Base-by-base conservation (phyloP, 2,113 vertebrate species). In the Vicugna pacos region DNA sequence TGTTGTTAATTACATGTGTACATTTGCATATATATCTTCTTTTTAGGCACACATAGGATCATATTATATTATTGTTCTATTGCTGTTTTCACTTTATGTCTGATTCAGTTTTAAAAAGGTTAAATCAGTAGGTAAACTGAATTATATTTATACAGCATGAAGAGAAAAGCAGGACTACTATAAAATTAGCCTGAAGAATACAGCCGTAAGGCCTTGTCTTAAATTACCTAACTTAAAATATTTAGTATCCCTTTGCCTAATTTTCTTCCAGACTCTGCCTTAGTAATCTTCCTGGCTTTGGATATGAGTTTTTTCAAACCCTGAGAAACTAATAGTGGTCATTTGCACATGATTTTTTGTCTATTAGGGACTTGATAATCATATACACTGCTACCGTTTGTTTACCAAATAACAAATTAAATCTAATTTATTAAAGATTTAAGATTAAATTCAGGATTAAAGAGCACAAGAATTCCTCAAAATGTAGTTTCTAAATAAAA, bases 401-500 rank as follows among this genome's bases (percentile, higher is more conserved):
- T 86, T 80, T 93, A 91, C 19, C n/a, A 89, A 62, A 65, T 77
- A 88, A 80, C 62, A 76, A n/a, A 80, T 91, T 20, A 50, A 79
- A 75, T 54, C 17, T 52, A 80, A 80, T 7, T 82, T 58, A 91
- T 46, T 87, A 86, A 91, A 84, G 17, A 82, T 32, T 87, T 83
- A 80, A 88, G n/a, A 89, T 93, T 60, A 60, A 90, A 83, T 90
- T 82, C 75, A 82, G 80, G 19, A 72, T 82, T 86, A 80, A 50
- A 69, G 10, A 73, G 54, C 8, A 79, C 0, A 87, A 50, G 62
- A 84, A 75, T 83, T 93, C 46, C 89, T 90, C 56, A 92, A 93
- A 95, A 95, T 75, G 30, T 46, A 69, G 28, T 54, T 92, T 67
- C 65, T 67, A 92, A 89, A 80, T 83, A 91, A 89, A 93, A 65